phyloP scores from a whole-genome alignment of 2,888 invertebrate species.

The Cryptophagus acutangulus region DNA sequence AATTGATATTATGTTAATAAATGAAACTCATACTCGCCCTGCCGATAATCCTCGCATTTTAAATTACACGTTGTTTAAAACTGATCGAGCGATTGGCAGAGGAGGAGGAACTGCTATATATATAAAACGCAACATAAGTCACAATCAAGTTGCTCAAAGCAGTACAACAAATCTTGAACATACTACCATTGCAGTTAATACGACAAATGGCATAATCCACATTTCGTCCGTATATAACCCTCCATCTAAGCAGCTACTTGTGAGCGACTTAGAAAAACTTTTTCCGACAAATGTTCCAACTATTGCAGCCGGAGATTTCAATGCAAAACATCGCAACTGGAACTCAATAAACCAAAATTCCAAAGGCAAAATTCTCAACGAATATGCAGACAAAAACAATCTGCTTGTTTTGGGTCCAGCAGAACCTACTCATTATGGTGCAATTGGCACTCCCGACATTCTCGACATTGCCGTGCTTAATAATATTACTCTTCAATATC shows the following conservation, averaged over 20 bases:
- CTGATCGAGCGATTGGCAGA: conserved; percentile 7
- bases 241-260: neutral
- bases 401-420: neutral
- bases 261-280: neutral
- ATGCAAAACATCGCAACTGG: conserved; percentile 12
- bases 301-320: conserved; percentile 11
- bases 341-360: conserved; percentile 7
- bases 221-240: neutral
- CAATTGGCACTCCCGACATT: neutral
- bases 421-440: neutral
- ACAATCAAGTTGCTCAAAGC: neutral
- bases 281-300: neutral
- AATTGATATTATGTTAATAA: conserved; percentile 9
- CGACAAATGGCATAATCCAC: neutral
- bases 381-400: neutral
- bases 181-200: neutral
- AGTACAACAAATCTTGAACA: neutral
- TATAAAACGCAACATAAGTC: conserved; percentile 3
- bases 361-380: conserved; percentile 7
- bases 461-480: neutral
- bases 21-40: conserved; percentile 8
- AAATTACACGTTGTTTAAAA: conserved; percentile 6
- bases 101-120: conserved; percentile 10
- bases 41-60: conserved; percentile 4
- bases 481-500: neutral